These are phyloP conservation scores for Heliconius ethilla DNA, from an alignment of 2,888 invertebrate species.

Conservation along the genomic window DNA sequence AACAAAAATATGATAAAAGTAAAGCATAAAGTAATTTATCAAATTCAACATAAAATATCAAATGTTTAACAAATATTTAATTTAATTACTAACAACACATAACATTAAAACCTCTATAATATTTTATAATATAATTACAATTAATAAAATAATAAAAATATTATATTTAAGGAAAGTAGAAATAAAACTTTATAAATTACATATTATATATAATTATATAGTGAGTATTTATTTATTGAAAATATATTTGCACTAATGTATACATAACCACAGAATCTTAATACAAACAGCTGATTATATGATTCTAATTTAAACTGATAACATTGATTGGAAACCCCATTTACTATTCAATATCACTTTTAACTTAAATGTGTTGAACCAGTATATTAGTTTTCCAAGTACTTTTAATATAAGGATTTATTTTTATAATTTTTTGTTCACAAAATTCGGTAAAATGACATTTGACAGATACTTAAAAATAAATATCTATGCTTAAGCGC, in stretches of 20 bases:
- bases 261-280: not conserved
- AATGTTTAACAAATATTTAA: too few relatives aligned
- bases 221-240: not conserved
- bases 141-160: not conserved
- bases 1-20: not conserved
- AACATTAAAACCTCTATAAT: too few relatives aligned
- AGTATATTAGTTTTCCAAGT: not conserved
- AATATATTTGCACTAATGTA: not conserved
- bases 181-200: not conserved
- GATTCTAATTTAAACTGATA: not conserved
- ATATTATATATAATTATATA: not conserved
- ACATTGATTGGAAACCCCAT: not conserved
- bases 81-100: too few relatives aligned
- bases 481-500: slow-evolving; percentile 53
- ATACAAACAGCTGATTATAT: not conserved
- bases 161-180: not conserved
- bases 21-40: not conserved
- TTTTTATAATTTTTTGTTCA: slow-evolving; percentile 15
- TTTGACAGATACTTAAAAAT: slow-evolving; percentile 69
- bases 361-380: not conserved
- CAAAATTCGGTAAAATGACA: slow-evolving; percentile 60
- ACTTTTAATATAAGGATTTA: not conserved
- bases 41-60: too few relatives aligned
- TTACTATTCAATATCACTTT: not conserved
- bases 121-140: not conserved